These are phyloP conservation scores for Cetonia aurata DNA, from an alignment of 2,888 invertebrate species.

Conservation along the genomic window DNA sequence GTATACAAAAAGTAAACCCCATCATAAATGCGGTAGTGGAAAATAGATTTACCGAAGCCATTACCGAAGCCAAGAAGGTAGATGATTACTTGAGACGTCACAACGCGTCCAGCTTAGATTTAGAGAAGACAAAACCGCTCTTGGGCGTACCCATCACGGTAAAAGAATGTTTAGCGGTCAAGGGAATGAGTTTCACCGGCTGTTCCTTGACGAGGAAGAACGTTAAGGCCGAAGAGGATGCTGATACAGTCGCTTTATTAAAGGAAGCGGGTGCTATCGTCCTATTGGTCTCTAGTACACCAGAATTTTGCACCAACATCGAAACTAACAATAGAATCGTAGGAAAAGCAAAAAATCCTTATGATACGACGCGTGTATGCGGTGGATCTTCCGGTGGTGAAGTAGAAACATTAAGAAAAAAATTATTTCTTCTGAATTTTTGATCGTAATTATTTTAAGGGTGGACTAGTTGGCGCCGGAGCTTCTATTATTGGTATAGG, in stretches of 20 bases:
- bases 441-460: slow-evolving; percentile 65
- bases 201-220: slow-evolving; percentile 59
- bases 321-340: slow-evolving; percentile 85
- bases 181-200: slow-evolving; percentile 70
- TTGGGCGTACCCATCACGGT: slow-evolving; percentile 88
- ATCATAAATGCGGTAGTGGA: slow-evolving; percentile 85
- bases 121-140: slow-evolving; percentile 79
- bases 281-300: slow-evolving; percentile 85
- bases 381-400: slow-evolving; percentile 94
- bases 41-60: slow-evolving; percentile 80
- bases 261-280: slow-evolving; percentile 83
- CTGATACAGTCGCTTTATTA: slow-evolving; percentile 74
- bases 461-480: slow-evolving; percentile 78
- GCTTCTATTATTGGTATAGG: slow-evolving; percentile 84
- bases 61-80: slow-evolving; percentile 79
- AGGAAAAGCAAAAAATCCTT: slow-evolving; percentile 87
- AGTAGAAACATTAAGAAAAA: slow-evolving; percentile 68
- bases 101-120: slow-evolving; percentile 68
- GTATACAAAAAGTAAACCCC: slow-evolving; percentile 84
- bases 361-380: slow-evolving; percentile 78
- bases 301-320: slow-evolving; percentile 90
- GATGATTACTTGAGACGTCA: slow-evolving; percentile 73
- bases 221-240: slow-evolving; percentile 74
- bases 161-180: slow-evolving; percentile 84
- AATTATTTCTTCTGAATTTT: not conserved